Percentiles rank a stretch among this genome's conserved stretches.
These are phyloP conservation scores for Brenthis ino DNA, from an alignment of 2,888 invertebrate species.

Conservation along the genomic window DNA sequence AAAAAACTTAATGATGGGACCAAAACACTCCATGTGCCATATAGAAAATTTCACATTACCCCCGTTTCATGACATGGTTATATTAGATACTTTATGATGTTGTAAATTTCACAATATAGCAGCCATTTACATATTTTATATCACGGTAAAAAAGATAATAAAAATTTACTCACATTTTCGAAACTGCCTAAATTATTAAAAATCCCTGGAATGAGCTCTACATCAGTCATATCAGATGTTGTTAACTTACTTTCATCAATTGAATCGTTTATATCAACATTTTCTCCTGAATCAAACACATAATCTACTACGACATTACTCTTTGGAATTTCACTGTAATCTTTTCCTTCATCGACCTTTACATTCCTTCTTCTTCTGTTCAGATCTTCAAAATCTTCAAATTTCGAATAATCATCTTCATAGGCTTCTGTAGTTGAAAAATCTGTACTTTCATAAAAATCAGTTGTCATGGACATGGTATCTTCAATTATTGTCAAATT, in stretches of 20 bases:
- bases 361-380: conserved; percentile 46
- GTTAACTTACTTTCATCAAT: conserved; percentile 57
- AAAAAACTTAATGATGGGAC: too few species aligned
- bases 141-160: not conserved
- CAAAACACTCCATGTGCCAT: too few species aligned
- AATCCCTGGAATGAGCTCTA: conserved; percentile 51
- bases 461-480: conserved; percentile 49
- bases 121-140: not conserved
- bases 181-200: conserved; percentile 16
- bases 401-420: conserved; percentile 47
- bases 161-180: conserved; percentile 30
- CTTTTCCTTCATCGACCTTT: conserved; percentile 40
- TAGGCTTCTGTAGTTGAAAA: conserved; percentile 53
- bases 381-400: conserved; percentile 48
- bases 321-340: conserved; percentile 51
- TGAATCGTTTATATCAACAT: conserved; percentile 52
- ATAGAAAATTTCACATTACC: too few species aligned
- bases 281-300: conserved; percentile 54
- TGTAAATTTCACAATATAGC: not conserved
- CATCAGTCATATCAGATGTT: conserved; percentile 52
- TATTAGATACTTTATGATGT: too few species aligned
- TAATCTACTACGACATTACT: conserved; percentile 54
- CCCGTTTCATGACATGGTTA: too few species aligned
- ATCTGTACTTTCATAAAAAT: conserved; percentile 41
- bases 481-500: conserved; percentile 51